Evolutionary conservation across 64 coral and sea anemone genomes (phyloP), one percentile per base, ranked within the genome.

Genomic region (Trachythela sp.): DNA sequence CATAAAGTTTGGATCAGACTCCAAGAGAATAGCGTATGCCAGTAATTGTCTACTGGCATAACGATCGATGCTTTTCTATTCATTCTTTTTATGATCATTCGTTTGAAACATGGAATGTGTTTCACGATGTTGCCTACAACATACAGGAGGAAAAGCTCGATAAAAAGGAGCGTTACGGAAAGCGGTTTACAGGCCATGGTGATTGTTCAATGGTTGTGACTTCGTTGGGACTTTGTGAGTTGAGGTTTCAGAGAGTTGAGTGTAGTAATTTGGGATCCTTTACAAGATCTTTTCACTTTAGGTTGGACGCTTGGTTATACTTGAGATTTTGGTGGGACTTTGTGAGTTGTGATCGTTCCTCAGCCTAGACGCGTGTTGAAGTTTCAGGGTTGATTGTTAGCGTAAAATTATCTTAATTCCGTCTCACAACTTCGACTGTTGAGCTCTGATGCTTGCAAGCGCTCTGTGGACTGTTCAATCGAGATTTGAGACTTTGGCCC

Each of bases 11-110:
- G 70, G 17, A 89, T 91, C 86, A 94, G 89, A 30, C 87, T 24
- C 86, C 92, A 93, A 27, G 89, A 85, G 31, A 97, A 97, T 18
- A 91, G 48, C 10, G 89, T 75, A 8, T 91, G 77, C 89, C 92
- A 91, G 84, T 94, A 97, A 32, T 89, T 51, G 8, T 97, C 92
- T 10, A 67, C 71, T 0, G 39, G 89, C 54, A 94, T 86, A 26
- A 60, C 86, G 14, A 93, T 91, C 0, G 77, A 93, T 26, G 92
- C 86, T 34, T 89, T 83, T 51, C 83, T 86, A 56, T 52, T 83
- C 64, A 96, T 70, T 13, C 93, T 20, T 20, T 85, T 45, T 29
- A 36, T 70, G 14, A 96, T n/a, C 26, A 83, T 35, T 80, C 37
- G 31, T 37, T 80, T 80, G 9, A 22, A 10, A 22, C 75, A 80